Percentiles rank a stretch among this genome's conserved stretches.
Evolutionary conservation across 2,888 invertebrate species (phyloP).

Genomic region (Junonia oenone): DNA sequence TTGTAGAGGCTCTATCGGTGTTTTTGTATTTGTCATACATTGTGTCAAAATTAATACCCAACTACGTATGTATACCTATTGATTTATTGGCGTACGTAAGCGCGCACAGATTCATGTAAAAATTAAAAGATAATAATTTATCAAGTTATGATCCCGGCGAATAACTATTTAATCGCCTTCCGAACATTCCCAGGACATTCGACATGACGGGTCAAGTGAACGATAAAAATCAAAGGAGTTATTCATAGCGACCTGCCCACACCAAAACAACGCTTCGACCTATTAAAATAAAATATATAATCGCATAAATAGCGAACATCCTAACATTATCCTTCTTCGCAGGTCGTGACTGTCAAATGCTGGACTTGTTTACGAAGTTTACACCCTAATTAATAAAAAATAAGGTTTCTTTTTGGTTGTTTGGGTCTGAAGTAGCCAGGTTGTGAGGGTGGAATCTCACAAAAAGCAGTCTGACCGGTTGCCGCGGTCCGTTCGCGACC

Average conservation of each 20-base stretch:
- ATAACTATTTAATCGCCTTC: constrained; percentile 54
- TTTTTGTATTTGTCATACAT: too few species aligned
- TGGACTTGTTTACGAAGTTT: constrained; percentile 27
- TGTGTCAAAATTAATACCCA: too few species aligned
- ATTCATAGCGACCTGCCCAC: constrained; percentile 42
- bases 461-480: constrained; percentile 72
- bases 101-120: not conserved
- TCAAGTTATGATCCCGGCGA: constrained; percentile 18
- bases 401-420: constrained; percentile 29
- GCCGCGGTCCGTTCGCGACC: constrained; percentile 41
- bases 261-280: constrained; percentile 35
- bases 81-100: too few species aligned
- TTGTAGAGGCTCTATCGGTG: too few species aligned
- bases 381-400: constrained; percentile 18
- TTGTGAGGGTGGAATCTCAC: constrained; percentile 68
- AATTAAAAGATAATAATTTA: constrained; percentile 3
- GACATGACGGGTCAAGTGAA: constrained; percentile 68
- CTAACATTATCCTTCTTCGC: constrained; percentile 63
- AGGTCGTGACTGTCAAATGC: constrained; percentile 66
- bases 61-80: too few species aligned
- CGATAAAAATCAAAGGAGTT: constrained; percentile 67
- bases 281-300: constrained; percentile 34
- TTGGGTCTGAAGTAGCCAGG: constrained; percentile 41
- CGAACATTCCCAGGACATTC: constrained; percentile 69
- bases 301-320: constrained; percentile 38